These are phyloP conservation scores for Formica selysi DNA, from an alignment of 1,140 invertebrate species.

Conservation along the genomic window DNA sequence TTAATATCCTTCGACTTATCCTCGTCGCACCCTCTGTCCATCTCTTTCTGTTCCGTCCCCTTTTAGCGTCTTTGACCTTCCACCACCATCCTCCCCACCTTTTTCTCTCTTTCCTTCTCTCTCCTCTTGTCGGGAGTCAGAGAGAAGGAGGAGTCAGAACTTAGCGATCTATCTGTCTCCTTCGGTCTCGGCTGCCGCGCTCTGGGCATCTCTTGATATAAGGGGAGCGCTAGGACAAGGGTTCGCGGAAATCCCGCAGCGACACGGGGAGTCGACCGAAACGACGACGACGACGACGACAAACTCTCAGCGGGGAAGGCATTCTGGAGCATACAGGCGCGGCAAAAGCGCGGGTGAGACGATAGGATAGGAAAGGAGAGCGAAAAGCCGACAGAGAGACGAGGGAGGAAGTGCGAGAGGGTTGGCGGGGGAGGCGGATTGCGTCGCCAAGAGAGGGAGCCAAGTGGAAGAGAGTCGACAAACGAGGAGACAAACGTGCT, in stretches of 20 bases:
- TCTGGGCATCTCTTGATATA: conserved; percentile 76
- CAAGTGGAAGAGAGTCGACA: conserved; percentile 44
- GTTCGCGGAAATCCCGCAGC: conserved; percentile 78
- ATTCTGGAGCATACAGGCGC: not conserved
- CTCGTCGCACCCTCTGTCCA: conserved; percentile 18
- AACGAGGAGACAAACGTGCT: conserved; percentile 56
- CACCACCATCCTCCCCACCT: not conserved
- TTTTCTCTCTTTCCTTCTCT: not conserved
- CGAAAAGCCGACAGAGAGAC: conserved; percentile 47
- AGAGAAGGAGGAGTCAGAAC: conserved; percentile 30
- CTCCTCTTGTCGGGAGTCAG: conserved; percentile 12
- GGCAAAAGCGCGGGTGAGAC: not conserved
- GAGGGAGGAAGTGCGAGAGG: conserved; percentile 17
- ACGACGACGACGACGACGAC: conserved; percentile 67
- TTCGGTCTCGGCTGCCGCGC: conserved; percentile 3
- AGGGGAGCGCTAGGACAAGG: conserved; percentile 76
- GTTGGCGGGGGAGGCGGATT: conserved; percentile 13
- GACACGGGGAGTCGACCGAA: conserved; percentile 58
- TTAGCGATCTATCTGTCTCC: conserved; percentile 52
- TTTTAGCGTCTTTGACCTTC: conserved; percentile 44
- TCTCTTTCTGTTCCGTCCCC: conserved; percentile 4
- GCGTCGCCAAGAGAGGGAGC: conserved; percentile 49
- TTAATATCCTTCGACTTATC: conserved; percentile 39
- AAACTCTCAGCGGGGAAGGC: conserved; percentile 63
- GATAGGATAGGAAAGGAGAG: conserved; percentile 12